Evolutionary conservation across 2,797 vertebrate genomes (phyloP).

Genomic region (Toxotes lorentzi): DNA sequence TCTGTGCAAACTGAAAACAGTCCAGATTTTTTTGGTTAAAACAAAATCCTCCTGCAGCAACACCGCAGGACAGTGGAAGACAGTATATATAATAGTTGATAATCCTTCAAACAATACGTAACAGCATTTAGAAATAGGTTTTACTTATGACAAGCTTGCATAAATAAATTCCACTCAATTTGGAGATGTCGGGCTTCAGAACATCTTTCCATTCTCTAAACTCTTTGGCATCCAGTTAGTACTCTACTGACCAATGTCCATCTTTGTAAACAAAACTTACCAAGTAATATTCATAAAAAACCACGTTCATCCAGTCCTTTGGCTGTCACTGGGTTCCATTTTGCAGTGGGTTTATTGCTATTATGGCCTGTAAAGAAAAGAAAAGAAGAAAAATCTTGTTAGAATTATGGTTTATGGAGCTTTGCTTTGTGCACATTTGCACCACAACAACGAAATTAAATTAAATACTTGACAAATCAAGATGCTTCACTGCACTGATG

Average conservation of each 20-base stretch:
- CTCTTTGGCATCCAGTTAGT: constrained; percentile 82
- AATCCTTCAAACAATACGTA: constrained; percentile 46
- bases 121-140: constrained; percentile 61
- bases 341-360: constrained; percentile 87
- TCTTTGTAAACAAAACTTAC: constrained; percentile 74
- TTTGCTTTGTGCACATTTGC: constrained; percentile 27
- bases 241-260: constrained; percentile 50
- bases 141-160: constrained; percentile 72
- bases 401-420: constrained; percentile 21
- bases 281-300: constrained; percentile 83
- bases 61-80: constrained; percentile 62
- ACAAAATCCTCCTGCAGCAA: constrained; percentile 43
- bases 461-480: background rate
- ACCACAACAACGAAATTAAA: constrained; percentile 8
- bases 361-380: constrained; percentile 82
- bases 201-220: constrained; percentile 72
- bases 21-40: constrained; percentile 59
- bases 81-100: constrained; percentile 33
- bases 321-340: constrained; percentile 88
- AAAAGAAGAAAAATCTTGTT: constrained; percentile 44
- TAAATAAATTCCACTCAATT: constrained; percentile 69
- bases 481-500: background rate
- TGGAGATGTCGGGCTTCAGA: constrained; percentile 56
- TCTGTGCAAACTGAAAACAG: constrained; percentile 66
- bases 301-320: constrained; percentile 87